Conservation (phyloP, 2,888 invertebrate species). For the Trachelus iudaicus region DNA sequence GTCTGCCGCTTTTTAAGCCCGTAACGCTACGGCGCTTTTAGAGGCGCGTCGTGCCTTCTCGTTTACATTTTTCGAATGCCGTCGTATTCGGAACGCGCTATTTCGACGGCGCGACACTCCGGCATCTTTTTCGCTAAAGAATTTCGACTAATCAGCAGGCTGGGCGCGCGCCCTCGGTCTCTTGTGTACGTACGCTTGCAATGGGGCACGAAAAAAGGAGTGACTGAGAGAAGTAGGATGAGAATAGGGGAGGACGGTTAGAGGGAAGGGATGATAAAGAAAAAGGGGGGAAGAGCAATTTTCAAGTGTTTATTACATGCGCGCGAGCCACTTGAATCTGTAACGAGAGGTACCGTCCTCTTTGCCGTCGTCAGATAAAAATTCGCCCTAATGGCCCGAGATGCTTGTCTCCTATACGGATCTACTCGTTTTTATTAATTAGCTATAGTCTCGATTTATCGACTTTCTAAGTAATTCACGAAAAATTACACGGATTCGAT, state of each 20-base stretch:
- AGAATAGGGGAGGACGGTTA: neutral
- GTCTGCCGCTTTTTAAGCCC: neutral
- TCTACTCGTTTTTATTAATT: constrained; percentile 26
- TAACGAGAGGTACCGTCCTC: neutral
- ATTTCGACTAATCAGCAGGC: constrained; percentile 26
- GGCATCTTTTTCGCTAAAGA: constrained; percentile 10
- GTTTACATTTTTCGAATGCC: constrained; percentile 7
- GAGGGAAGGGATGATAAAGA: neutral
- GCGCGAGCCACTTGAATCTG: neutral
- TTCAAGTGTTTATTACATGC: neutral
- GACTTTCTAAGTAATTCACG: neutral
- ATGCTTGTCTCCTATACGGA: constrained; percentile 20
- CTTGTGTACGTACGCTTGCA: neutral
- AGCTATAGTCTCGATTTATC: constrained; percentile 6
- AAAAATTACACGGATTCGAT: neutral
- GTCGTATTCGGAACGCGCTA: neutral
- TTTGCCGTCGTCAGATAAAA: neutral
- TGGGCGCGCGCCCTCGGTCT: constrained; percentile 21
- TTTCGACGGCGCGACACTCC: neutral
- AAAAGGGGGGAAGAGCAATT: neutral
- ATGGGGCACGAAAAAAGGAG: constrained; percentile 15
- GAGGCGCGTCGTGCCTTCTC: neutral
- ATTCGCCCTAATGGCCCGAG: constrained; percentile 19
- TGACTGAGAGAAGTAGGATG: constrained; percentile 18
- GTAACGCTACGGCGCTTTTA: neutral